Base-by-base conservation (phyloP, 2,113 vertebrate species). In the Aramus guarauna region DNA sequence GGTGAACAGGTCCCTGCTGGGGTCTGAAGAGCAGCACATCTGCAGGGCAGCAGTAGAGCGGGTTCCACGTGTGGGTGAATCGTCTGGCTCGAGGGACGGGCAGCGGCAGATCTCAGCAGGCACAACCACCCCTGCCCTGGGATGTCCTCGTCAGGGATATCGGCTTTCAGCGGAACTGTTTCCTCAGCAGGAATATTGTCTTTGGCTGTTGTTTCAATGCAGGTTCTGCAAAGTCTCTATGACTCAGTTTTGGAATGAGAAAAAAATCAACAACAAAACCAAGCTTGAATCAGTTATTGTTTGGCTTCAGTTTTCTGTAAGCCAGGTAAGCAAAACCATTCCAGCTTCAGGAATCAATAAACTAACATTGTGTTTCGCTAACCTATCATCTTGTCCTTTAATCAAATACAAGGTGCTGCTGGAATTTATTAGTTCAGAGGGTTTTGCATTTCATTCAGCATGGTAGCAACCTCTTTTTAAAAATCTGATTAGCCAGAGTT, bases 81-180 rank as follows among this genome's bases (percentile, higher is more conserved):
- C 48, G 3, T 7, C 26, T 1, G 19, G 15, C n/a, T 29, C 0
- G 34, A 48, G 45, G 27, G 73, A 34, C 1, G 0, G 55, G 55
- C 76, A 64, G 58, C 0, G 4, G 41, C 30, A 22, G 78, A 39
- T 27, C 4, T 0, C 55, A 29, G 88, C 71, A 45, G 64, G 64
- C 50, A 63, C 82, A 22, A 58, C 7, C 39, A 26, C 14, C 24
- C 48, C 66, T 75, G 41, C 63, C 48, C n/a, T 16, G 83, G 62
- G 68, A 26, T 68, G 48, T 60, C 63, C 62, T 48, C 16, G 5
- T 15, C 21, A 18, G 66, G 86, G 52, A 75, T 39, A 41, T 18
- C 29, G 14, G 37, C 68, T 73, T 60, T 68, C 63, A n/a, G 39
- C 2, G 1, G 39, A 45, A 47, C 53, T 50, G 9, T 43, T 64